Base-by-base conservation (phyloP, 2,888 invertebrate species). In the Adela reaumurella region DNA sequence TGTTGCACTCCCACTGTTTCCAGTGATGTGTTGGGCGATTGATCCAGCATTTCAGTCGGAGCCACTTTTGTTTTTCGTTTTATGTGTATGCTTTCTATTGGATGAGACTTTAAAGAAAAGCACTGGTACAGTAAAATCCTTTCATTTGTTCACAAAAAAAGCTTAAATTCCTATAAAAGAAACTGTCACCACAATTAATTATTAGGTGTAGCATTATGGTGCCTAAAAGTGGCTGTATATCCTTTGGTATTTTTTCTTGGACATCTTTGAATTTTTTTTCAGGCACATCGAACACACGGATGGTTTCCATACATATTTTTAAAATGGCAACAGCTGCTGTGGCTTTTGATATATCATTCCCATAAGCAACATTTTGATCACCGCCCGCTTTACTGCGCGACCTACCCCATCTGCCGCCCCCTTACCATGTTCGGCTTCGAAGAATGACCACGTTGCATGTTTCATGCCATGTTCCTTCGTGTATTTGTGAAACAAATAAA, bases 361-460 rank as follows among this genome's bases (percentile, higher is more conserved):
- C 46, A 29, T 46, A 43, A 14, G 43, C 41, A 24, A 46, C 49
- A n/a, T 16, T 18, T 14, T 8, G 8, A 19, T 49, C 49, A 20
- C 20, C 11, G 17, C 42, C 43, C 52, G 48, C 50, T 52, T 50
- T n/a, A 52, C 45, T 47, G 46, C 17, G 49, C 52, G 45, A 6
- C 49, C 49, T 17, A 49, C 42, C 10, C 49, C 49, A 28, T 49
- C 49, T 14, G 49, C 49, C 29, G 53, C 49, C 4, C 51, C 52
- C 49, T 52, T 53, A 41, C 50, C 52, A 47, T 52, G 53, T 10
- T 48, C 46, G 45, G 53, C 48, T 50, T 52, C 50, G 48, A 50
- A 52, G 47, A 52, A 53, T 16, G 46, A 49, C 53, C 52, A 53
- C 45, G 52, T 43, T 41, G 51, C 52, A 48, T 47, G 17, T 10